phyloP scores from a whole-genome alignment of 2,888 invertebrate species.

The Thumatha senex region DNA sequence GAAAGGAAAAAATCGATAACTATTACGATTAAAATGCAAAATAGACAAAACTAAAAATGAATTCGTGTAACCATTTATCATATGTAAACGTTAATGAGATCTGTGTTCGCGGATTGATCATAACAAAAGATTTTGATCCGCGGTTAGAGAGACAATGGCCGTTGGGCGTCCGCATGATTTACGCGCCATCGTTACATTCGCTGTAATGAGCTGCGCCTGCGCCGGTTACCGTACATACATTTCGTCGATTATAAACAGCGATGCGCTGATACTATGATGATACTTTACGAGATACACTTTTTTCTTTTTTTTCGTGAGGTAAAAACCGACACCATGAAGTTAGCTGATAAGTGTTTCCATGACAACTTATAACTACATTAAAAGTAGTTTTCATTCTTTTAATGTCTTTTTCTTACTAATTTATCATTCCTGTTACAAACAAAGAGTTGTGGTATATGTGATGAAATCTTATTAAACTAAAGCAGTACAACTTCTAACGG shows the following conservation, averaged over 20 bases:
- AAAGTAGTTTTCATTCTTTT: no score
- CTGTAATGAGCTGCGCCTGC: constrained; percentile 75
- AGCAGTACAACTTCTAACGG: no score
- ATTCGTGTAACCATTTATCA: constrained; percentile 40
- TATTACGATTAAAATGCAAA: constrained; percentile 40
- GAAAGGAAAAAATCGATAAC: constrained; percentile 16
- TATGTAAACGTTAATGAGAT: constrained; percentile 40
- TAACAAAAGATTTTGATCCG: constrained; percentile 56
- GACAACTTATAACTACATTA: no score
- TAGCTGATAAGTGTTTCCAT: no score
- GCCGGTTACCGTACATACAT: constrained; percentile 55
- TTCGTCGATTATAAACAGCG: constrained; percentile 52
- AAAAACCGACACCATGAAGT: no score
- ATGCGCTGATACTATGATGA: constrained; percentile 13
- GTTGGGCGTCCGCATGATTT: constrained; percentile 75
- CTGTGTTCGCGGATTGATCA: constrained; percentile 61
- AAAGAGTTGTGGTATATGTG: no score
- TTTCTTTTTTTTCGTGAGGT: no score
- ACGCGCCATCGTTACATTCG: constrained; percentile 71
- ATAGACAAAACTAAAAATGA: constrained; percentile 34
- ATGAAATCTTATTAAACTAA: no score
- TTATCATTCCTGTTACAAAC: no score
- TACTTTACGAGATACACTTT: not conserved
- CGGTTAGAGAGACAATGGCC: constrained; percentile 68
- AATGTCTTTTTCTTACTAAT: no score